Percentiles rank a stretch among this genome's conserved stretches.
phyloP scores from a whole-genome alignment of 2,797 vertebrate species.

The Xerus rutilus region DNA sequence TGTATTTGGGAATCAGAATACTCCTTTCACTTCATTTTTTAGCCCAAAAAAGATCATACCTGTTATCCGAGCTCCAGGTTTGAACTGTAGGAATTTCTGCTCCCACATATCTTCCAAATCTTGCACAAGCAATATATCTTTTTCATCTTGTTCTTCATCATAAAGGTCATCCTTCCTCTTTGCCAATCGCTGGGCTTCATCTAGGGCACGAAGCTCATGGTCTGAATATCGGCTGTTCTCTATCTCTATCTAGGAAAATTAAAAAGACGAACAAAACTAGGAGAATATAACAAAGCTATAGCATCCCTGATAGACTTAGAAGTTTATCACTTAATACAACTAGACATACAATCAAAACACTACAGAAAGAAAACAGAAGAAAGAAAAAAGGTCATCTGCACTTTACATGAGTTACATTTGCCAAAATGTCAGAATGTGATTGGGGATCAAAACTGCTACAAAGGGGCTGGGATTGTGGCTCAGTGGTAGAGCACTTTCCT shows the following conservation, averaged over 20 bases:
- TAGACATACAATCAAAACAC: background rate
- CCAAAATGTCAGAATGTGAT: background rate
- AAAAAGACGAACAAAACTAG: background rate
- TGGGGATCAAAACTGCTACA: background rate
- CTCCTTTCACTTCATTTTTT: rapidly evolving
- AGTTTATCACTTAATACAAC: background rate
- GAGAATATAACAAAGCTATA: background rate
- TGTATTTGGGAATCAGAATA: background rate
- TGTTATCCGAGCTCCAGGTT: slow-evolving; percentile 88
- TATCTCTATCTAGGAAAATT: slow-evolving; percentile 91
- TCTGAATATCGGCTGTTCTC: slow-evolving; percentile 95
- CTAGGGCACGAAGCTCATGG: slow-evolving; percentile 93
- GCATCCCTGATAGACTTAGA: background rate
- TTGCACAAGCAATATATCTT: slow-evolving; percentile 90
- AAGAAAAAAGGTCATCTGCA: background rate
- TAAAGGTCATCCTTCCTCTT: slow-evolving; percentile 89
- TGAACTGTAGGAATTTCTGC: slow-evolving; percentile 91
- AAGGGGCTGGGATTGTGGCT: background rate
- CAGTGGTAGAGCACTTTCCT: too few relatives aligned
- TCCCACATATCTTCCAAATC: slow-evolving; percentile 97
- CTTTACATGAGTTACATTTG: background rate
- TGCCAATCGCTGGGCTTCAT: slow-evolving; percentile 90
- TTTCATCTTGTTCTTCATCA: slow-evolving; percentile 84
- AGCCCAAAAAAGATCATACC: slow-evolving; percentile 86
- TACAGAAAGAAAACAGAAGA: background rate